phyloP scores from a whole-genome alignment of 2,888 invertebrate genomes.

The Caenorhabditis zanzibari region DNA sequence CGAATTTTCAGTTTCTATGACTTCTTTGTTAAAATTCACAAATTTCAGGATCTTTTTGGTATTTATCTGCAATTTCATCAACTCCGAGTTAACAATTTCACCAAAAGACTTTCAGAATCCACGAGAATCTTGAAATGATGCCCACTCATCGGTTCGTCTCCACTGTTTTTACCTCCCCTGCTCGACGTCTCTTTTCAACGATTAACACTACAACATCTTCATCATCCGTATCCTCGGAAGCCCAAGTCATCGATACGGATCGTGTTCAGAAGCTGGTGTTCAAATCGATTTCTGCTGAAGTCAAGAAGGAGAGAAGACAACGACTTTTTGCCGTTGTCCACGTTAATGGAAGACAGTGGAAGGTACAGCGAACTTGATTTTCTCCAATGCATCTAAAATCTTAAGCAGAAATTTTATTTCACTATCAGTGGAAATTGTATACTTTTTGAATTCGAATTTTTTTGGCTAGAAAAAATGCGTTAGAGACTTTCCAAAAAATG shows the following conservation, averaged over 20 bases:
- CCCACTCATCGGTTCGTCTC: constrained; percentile 6
- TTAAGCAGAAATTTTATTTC: too few species aligned
- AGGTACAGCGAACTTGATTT: too few species aligned
- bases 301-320: constrained; percentile 78
- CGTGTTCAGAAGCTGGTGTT: constrained; percentile 65
- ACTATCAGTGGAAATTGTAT: too few species aligned
- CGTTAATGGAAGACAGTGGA: constrained; percentile 84
- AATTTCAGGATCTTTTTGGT: too few species aligned
- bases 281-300: constrained; percentile 74
- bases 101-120: background rate
- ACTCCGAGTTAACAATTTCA: background rate
- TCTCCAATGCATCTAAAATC: too few species aligned
- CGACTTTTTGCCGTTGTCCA: constrained; percentile 85
- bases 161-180: background rate
- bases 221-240: constrained; percentile 29
- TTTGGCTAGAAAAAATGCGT: too few species aligned
- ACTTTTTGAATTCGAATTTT: too few species aligned
- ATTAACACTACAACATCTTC: constrained; percentile 4
- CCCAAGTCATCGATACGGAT: constrained; percentile 59
- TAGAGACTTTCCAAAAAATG: too few species aligned
- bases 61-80: too few species aligned
- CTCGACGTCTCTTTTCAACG: constrained; percentile 2
- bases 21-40: too few species aligned
- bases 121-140: constrained; percentile 19
- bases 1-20: too few species aligned